Conservation (phyloP, 2,888 invertebrate species). For the Pycnomerus fuliginosus region DNA sequence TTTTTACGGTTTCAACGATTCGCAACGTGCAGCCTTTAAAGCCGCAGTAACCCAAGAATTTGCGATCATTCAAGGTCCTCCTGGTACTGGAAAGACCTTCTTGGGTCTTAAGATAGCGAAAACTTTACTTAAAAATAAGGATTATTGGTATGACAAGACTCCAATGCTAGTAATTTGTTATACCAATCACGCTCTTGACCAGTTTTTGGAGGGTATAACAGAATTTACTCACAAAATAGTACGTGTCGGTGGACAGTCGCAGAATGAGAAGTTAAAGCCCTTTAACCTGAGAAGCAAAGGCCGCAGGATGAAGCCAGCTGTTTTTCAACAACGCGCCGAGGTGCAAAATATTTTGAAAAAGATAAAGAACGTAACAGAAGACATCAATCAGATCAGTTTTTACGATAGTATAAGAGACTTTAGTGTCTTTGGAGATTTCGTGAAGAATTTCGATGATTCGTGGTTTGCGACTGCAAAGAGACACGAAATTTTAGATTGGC, state of each 20-base stretch:
- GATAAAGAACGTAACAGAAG: conserved; percentile 19
- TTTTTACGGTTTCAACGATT: conserved; percentile 58
- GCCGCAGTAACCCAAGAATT: conserved; percentile 71
- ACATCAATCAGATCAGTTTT: conserved; percentile 38
- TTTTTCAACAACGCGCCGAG: conserved; percentile 16
- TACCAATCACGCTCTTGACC: conserved; percentile 86
- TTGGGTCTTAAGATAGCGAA: conserved; percentile 74
- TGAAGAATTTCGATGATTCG: conserved; percentile 38
- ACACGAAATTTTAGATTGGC: conserved; percentile 33
- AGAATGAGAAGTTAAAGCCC: conserved; percentile 57
- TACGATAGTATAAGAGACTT: conserved; percentile 45
- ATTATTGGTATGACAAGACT: conserved; percentile 48
- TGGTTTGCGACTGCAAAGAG: conserved; percentile 45
- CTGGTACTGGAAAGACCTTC: conserved; percentile 85
- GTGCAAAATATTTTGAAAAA: conserved; percentile 16
- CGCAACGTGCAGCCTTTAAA: conserved; percentile 67
- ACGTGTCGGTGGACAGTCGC: conserved; percentile 70
- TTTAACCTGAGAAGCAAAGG: conserved; percentile 48
- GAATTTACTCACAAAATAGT: conserved; percentile 61
- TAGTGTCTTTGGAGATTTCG: conserved; percentile 32
- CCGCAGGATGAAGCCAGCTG: conserved; percentile 6
- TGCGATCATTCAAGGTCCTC: conserved; percentile 81
- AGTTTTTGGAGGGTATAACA: conserved; percentile 73
- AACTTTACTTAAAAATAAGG: conserved; percentile 62
- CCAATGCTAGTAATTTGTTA: conserved; percentile 79